Percentiles rank a stretch among this genome's conserved stretches.
phyloP scores from a whole-genome alignment of 1,140 invertebrate species.

The Andrena cerasifolii region DNA sequence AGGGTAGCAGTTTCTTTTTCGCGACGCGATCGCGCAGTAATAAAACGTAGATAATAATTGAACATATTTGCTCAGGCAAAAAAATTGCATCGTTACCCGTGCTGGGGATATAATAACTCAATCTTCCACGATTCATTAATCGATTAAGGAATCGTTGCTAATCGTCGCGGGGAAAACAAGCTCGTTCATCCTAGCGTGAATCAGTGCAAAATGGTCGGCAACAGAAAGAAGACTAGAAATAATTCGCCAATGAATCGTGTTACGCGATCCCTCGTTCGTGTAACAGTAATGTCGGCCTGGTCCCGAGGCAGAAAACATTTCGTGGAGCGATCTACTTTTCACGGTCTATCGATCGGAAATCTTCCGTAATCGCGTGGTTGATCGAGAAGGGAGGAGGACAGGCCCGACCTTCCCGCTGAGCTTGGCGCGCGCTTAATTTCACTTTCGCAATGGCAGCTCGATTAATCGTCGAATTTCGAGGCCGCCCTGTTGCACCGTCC shows the following conservation, averaged over 20 bases:
- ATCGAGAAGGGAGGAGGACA: slow-evolving; percentile 41
- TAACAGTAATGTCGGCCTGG: neutral
- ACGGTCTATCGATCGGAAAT: slow-evolving; percentile 57
- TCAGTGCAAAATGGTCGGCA: slow-evolving; percentile 13
- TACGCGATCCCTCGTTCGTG: neutral
- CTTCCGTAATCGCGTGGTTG: slow-evolving; percentile 53
- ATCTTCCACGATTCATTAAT: slow-evolving; percentile 37
- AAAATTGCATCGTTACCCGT: no score
- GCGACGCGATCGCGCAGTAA: neutral
- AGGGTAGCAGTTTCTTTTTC: no score
- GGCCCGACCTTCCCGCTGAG: slow-evolving; percentile 50
- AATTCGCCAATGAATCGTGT: slow-evolving; percentile 20
- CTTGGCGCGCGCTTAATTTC: slow-evolving; percentile 50
- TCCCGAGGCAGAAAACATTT: slow-evolving; percentile 37
- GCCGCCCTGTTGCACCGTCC: slow-evolving; percentile 14
- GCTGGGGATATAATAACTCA: slow-evolving; percentile 36
- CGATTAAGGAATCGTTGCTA: neutral
- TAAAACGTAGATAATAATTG: no score
- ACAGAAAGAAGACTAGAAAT: slow-evolving; percentile 30
- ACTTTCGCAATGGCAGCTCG: slow-evolving; percentile 57
- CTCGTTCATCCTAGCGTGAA: neutral
- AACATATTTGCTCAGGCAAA: no score
- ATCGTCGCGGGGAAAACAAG: neutral
- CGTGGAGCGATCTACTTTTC: slow-evolving; percentile 51
- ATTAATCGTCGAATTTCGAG: slow-evolving; percentile 64